Evolutionary conservation across 35 echinoderm and acorn worm genomes (phyloP).

Genomic region (Hemicentrotus pulcherrimus): DNA sequence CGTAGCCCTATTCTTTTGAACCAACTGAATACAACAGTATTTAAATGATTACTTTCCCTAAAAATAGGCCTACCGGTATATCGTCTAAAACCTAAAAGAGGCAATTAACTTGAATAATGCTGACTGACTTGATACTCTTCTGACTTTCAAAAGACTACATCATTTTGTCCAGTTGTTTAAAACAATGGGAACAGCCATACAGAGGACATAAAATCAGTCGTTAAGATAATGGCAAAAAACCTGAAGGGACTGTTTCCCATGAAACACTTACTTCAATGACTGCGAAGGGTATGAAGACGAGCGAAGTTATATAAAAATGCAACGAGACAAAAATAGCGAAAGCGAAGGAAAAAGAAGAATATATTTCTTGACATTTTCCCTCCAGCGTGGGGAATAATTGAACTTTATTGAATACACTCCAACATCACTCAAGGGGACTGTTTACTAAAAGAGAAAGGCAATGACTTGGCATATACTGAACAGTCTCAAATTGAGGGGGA

Average conservation of each 20-base stretch:
- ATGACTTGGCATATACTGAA: background rate
- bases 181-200: background rate
- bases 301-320: background rate
- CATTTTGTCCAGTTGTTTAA: too few species aligned
- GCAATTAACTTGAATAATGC: too few species aligned
- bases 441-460: background rate
- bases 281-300: background rate
- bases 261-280: background rate
- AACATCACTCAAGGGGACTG: conserved; percentile 15
- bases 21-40: too few species aligned
- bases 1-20: too few species aligned
- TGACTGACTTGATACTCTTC: too few species aligned
- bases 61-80: too few species aligned
- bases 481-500: background rate
- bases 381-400: background rate
- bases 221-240: too few species aligned
- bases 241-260: background rate
- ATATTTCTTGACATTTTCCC: conserved; percentile 18
- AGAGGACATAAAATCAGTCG: too few species aligned
- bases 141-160: too few species aligned
- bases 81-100: too few species aligned
- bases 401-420: background rate
- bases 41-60: too few species aligned
- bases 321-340: background rate
- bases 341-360: background rate